Evolutionary conservation across 1,140 invertebrate species (phyloP).

Genomic region (Zaprionus taronus): DNA sequence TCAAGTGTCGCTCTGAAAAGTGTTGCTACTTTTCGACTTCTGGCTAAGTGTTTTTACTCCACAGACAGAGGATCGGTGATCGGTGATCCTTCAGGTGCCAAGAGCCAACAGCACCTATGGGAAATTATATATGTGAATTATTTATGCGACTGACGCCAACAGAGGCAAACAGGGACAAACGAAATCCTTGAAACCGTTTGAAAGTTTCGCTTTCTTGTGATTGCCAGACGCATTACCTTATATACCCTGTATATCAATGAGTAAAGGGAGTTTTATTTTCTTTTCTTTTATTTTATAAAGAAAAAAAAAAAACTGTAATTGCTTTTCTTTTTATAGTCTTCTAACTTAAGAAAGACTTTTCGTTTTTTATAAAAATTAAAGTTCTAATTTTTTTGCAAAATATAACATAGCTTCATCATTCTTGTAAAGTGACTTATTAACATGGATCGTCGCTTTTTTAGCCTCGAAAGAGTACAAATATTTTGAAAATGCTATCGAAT

Average conservation of each 20-base stretch:
- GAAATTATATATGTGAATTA: slow-evolving; percentile 70
- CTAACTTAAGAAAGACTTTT: no score
- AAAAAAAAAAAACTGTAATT: no score
- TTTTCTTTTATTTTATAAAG: no score
- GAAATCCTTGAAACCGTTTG: slow-evolving; percentile 80
- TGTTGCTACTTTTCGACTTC: slow-evolving; percentile 70
- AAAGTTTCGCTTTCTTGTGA: slow-evolving; percentile 74
- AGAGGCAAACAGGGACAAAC: slow-evolving; percentile 48
- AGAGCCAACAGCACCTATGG: slow-evolving; percentile 75
- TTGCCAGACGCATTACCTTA: not conserved
- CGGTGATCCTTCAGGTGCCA: slow-evolving; percentile 54
- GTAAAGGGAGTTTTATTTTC: no score
- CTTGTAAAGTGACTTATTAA: no score
- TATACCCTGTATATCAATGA: slow-evolving; percentile 20
- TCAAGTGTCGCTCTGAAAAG: slow-evolving; percentile 54
- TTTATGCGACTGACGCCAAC: slow-evolving; percentile 67
- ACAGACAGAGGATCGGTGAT: slow-evolving; percentile 26
- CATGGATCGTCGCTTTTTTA: no score
- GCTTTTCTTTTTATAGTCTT: no score
- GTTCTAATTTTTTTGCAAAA: no score
- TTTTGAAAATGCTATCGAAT: no score
- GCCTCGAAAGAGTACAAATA: no score
- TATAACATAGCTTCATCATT: no score
- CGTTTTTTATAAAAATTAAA: no score
- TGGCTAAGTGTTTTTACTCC: slow-evolving; percentile 55